Percentiles rank a stretch among this genome's conserved stretches.
phyloP scores from a whole-genome alignment of 2,113 vertebrate genomes.

The Rhinopithecus roxellana region DNA sequence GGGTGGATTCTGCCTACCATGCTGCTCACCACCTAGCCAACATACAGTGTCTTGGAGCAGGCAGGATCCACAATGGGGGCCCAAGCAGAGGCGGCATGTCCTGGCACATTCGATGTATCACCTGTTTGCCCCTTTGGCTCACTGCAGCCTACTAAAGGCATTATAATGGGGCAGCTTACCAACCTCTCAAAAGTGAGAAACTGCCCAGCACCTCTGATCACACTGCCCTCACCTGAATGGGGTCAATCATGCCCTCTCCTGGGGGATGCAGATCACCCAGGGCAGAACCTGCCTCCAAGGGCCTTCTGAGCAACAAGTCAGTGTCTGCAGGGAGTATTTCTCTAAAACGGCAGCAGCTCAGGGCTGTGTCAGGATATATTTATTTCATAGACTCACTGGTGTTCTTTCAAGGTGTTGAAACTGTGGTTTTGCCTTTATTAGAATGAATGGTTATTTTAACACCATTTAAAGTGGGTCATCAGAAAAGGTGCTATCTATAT shows the following conservation, averaged over 20 bases:
- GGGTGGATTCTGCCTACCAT: background rate
- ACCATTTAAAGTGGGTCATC: constrained; percentile 10
- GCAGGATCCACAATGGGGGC: background rate
- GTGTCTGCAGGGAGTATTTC: constrained; percentile 6
- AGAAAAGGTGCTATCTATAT: background rate
- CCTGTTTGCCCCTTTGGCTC: background rate
- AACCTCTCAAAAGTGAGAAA: background rate
- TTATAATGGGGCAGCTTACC: background rate
- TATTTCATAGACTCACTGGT: constrained; percentile 33
- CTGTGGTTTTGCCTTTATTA: constrained; percentile 43
- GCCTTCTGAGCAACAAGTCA: background rate
- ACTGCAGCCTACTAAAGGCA: background rate
- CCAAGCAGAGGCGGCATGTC: background rate
- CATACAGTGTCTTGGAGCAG: background rate
- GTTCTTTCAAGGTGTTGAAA: constrained; percentile 61
- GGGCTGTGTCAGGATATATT: constrained; percentile 43
- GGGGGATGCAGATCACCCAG: background rate
- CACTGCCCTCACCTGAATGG: background rate
- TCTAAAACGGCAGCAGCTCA: constrained; percentile 49
- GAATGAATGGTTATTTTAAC: constrained; percentile 59
- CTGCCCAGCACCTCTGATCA: background rate
- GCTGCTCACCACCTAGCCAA: background rate
- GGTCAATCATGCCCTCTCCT: background rate
- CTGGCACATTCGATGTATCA: background rate
- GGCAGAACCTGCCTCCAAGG: background rate